Conservation (phyloP, 2,797 vertebrate genomes). For the Rhynchotus rufescens region DNA sequence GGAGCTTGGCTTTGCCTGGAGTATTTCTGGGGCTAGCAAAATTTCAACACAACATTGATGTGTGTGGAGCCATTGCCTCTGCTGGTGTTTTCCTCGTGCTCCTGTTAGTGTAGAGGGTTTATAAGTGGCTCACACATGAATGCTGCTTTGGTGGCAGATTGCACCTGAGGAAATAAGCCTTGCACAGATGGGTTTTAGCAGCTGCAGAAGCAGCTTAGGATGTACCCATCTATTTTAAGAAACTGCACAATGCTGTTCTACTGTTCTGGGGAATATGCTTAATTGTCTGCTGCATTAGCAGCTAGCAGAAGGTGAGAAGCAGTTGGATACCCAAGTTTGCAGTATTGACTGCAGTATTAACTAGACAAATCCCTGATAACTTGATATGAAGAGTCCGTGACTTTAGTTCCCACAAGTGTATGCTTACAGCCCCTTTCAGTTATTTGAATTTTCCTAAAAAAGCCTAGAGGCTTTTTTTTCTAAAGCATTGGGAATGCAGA, state of each 20-base stretch:
- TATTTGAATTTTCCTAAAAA: neutral
- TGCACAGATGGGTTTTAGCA: neutral
- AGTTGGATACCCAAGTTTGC: neutral
- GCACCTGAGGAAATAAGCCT: neutral
- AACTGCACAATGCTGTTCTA: neutral
- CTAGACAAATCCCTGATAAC: neutral
- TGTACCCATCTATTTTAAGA: neutral
- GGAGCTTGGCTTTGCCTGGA: neutral
- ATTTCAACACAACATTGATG: neutral
- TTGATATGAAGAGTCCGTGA: neutral
- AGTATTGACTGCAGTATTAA: neutral
- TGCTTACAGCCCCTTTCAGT: too few relatives aligned
- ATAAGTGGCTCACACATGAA: rapidly evolving
- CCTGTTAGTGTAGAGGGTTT: too few relatives aligned
- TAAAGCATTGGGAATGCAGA: neutral
- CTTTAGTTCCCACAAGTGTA: neutral
- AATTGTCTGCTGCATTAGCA: neutral
- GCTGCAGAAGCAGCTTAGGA: neutral
- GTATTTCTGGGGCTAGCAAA: neutral
- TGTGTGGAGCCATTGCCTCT: rapidly evolving
- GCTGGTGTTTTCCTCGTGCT: neutral
- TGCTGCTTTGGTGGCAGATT: rapidly evolving
- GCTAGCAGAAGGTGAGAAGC: neutral
- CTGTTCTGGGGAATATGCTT: rapidly evolving
- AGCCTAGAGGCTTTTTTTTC: rapidly evolving